Base-by-base conservation (phyloP, 2,888 invertebrate genomes). In the Lypha dubia region DNA sequence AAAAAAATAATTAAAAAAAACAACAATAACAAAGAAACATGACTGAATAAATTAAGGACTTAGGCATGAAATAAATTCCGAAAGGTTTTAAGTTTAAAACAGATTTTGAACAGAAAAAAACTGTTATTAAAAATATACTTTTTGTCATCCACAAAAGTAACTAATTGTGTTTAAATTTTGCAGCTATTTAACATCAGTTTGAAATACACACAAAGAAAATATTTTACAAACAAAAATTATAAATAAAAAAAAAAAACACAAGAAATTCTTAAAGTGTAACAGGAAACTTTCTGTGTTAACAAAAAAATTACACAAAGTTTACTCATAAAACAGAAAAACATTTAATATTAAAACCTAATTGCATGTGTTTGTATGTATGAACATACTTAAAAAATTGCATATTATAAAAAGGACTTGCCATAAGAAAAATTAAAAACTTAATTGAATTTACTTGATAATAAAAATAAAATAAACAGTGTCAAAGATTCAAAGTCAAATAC, bases 401-500 rank as follows among this genome's bases (percentile, higher is more conserved):
- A n/a, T 15, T 44, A n/a, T 6, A 28, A 44, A 38, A n/a, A 17
- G 44, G 22, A 60, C 28, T 44, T 20, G 0, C 13, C 6, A 28
- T 11, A n/a, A 44, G 15, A 15, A 49, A 20, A 49, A n/a, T n/a
- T n/a, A n/a, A 49, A 60, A 46, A 28, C 20, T 46, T n/a, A 46
- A 60, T 35, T 35, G 15, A 60, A 46, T 60, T 49, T 60, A 49
- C 15, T 13, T 22, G 15, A 8, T 15, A 76, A 76, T 22, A 58
- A 60, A 8, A 58, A 44, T 67, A 13, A 44, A 60, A 49, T 20
- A 70, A 75, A 62, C 53, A 56, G 46, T 63, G 35, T 76, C 41
- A 74, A 58, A 73, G 73, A 84, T 73, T 84, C 46, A 53, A 84
- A 81, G 68, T 73, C 68, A 81, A 81, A 84, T 71, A 77, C 63